These are phyloP conservation scores for Macrotus californicus DNA, from an alignment of 2,113 vertebrate species.

Conservation along the genomic window DNA sequence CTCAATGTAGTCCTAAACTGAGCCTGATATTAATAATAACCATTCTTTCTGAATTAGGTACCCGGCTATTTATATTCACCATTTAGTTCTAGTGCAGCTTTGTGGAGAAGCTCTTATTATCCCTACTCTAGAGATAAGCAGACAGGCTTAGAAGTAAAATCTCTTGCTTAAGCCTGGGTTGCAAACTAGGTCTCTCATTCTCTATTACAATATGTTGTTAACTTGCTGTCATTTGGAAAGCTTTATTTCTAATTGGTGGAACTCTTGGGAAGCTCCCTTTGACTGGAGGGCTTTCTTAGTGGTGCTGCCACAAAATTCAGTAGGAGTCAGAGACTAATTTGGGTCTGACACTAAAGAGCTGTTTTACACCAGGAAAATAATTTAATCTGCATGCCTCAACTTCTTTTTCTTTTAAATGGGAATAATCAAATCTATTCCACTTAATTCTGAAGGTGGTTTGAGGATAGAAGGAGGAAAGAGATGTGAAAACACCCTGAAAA, in stretches of 20 bases:
- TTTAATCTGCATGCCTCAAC: background rate
- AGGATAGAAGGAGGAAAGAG: background rate
- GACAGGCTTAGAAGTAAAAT: background rate
- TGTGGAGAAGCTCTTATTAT: background rate
- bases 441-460: background rate
- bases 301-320: background rate
- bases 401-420: constrained; percentile 1
- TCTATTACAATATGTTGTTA: background rate
- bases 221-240: background rate
- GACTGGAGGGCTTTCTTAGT: background rate
- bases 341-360: background rate
- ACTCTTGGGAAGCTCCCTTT: background rate
- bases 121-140: constrained; percentile 18
- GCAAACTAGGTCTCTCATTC: background rate
- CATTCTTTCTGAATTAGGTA: constrained; percentile 13
- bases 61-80: background rate
- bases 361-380: background rate
- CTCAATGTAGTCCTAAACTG: background rate
- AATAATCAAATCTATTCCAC: background rate
- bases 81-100: background rate
- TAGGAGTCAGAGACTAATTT: background rate
- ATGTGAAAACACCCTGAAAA: background rate
- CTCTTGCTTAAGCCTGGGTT: constrained; percentile 31
- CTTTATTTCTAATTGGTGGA: background rate
- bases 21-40: background rate